These are phyloP conservation scores for Metopia argyrocephala DNA, from an alignment of 2,888 invertebrate genomes.

Conservation along the genomic window DNA sequence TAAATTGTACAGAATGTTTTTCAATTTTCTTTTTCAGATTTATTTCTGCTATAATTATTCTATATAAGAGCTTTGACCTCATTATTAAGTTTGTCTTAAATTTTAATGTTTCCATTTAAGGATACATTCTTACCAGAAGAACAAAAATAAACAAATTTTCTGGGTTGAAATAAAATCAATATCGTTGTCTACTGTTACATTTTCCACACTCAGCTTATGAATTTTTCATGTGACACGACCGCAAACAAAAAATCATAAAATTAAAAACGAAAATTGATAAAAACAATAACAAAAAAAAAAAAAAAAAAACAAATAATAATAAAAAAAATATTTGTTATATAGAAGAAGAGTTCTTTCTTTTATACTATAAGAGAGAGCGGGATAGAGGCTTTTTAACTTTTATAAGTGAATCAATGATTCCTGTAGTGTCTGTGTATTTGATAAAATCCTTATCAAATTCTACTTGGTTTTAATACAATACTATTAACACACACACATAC, in stretches of 20 bases:
- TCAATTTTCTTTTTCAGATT: too few species aligned
- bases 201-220: slow-evolving; percentile 6
- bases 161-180: slow-evolving; percentile 2
- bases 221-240: slow-evolving; percentile 15
- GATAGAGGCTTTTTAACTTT: background rate
- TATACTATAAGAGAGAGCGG: too few species aligned
- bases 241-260: background rate
- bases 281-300: background rate
- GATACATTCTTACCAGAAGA: background rate
- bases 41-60: too few species aligned
- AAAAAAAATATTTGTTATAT: background rate
- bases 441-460: slow-evolving; percentile 22
- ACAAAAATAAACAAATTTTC: background rate
- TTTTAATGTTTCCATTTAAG: background rate
- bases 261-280: background rate
- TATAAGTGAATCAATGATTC: background rate
- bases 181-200: slow-evolving; percentile 1
- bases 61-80: too few species aligned
- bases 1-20: too few species aligned
- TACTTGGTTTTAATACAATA: slow-evolving; percentile 19
- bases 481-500: background rate
- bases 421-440: background rate
- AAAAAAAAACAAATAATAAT: background rate
- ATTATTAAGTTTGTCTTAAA: background rate
- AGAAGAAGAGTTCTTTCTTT: too few species aligned